Conservation (phyloP, 2,888 invertebrate species). For the Zygothrica quintamaculata region DNA sequence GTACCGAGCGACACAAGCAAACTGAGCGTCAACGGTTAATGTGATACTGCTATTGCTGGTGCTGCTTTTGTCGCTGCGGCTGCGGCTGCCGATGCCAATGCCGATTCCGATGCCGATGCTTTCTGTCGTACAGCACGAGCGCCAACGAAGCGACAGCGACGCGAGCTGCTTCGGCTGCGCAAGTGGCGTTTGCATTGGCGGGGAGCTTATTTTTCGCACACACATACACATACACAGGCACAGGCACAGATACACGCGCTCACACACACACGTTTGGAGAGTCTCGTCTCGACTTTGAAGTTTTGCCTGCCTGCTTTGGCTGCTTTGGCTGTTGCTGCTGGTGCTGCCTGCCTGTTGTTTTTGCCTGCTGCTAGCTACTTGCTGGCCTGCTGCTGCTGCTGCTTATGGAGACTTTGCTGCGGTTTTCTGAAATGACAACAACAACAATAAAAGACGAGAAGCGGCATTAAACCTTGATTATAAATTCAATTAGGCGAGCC, state of each 20-base stretch:
- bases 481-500: conserved; percentile 73
- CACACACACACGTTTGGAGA: conserved; percentile 60
- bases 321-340: conserved; percentile 6
- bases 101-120: conserved; percentile 27
- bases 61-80: conserved; percentile 11
- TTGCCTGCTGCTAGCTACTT: too few relatives aligned
- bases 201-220: conserved; percentile 31
- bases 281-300: conserved; percentile 53
- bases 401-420: conserved; percentile 39
- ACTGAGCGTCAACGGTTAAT: conserved; percentile 53
- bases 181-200: conserved; percentile 71
- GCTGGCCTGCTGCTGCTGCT: conserved; percentile 22
- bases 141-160: conserved; percentile 63
- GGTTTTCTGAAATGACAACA: conserved; percentile 68
- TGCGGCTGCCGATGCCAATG: conserved; percentile 32
- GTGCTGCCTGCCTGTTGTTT: neutral
- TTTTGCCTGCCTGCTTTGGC: conserved; percentile 46
- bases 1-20: conserved; percentile 55
- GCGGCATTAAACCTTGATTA: conserved; percentile 73
- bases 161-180: conserved; percentile 72
- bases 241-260: too few relatives aligned
- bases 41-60: conserved; percentile 10
- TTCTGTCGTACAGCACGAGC: conserved; percentile 58
- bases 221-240: too few relatives aligned
- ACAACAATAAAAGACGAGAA: conserved; percentile 52